Evolutionary conservation across 2,888 invertebrate species (phyloP).

Genomic region (Xestia c-nigrum): DNA sequence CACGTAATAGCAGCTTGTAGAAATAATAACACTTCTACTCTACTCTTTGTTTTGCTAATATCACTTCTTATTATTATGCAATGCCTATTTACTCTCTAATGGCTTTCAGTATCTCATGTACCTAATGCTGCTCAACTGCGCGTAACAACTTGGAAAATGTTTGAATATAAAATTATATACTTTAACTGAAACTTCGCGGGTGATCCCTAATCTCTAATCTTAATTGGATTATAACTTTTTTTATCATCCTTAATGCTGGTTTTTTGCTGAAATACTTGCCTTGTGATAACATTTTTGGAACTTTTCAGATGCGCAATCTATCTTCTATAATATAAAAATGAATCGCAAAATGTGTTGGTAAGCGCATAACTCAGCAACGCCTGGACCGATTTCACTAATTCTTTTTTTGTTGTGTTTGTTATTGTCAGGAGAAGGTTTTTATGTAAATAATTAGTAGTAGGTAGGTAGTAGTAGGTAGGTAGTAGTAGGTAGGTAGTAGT

Average conservation of each 20-base stretch:
- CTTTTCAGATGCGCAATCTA: background rate
- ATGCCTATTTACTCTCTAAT: slow-evolving; percentile 27
- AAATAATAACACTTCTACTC: background rate
- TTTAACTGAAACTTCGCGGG: slow-evolving; percentile 21
- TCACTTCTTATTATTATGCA: slow-evolving; percentile 29
- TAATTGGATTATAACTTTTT: slow-evolving; percentile 41
- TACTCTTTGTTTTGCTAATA: background rate
- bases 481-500: too few relatives aligned
- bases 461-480: too few relatives aligned
- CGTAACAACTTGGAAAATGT: slow-evolving; percentile 29
- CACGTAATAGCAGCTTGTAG: background rate
- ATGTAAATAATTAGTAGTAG: too few relatives aligned
- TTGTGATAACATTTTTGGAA: background rate
- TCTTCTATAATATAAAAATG: too few relatives aligned
- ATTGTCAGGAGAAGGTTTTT: too few relatives aligned
- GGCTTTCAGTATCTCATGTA: slow-evolving; percentile 22
- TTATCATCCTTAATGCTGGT: slow-evolving; percentile 17
- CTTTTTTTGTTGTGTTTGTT: too few relatives aligned
- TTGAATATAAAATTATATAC: slow-evolving; percentile 27
- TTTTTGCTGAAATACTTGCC: background rate
- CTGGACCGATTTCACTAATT: too few relatives aligned
- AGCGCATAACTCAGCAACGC: too few relatives aligned
- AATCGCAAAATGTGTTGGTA: too few relatives aligned
- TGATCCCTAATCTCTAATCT: slow-evolving; percentile 41
- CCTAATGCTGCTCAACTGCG: slow-evolving; percentile 31